Evolutionary conservation across 2,888 invertebrate genomes (phyloP).

Genomic region (Hybos culiciformis): DNA sequence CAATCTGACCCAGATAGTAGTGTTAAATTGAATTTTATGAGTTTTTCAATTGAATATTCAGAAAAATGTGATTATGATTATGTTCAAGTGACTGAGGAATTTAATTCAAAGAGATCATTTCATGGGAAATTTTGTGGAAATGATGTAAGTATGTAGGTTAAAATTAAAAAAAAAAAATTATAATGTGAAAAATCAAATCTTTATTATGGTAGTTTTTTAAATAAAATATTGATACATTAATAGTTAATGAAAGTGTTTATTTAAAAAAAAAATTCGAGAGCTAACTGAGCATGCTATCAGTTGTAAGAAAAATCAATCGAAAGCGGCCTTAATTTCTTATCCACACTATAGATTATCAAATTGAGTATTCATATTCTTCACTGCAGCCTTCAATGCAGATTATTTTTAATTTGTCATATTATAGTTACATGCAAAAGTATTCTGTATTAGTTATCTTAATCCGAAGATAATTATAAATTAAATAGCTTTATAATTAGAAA

Average conservation of each 20-base stretch:
- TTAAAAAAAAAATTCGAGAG: no score
- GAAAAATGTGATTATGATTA: conserved; percentile 85
- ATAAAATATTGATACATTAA: background rate
- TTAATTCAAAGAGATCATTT: conserved; percentile 45
- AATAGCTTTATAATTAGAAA: conserved; percentile 2
- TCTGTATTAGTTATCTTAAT: no score
- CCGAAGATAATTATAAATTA: no score
- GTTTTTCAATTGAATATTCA: conserved; percentile 63
- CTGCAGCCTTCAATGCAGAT: no score
- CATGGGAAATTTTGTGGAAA: conserved; percentile 83
- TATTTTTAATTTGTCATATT: no score
- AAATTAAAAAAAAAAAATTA: background rate
- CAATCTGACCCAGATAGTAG: conserved; percentile 69
- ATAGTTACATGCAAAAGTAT: conserved; percentile 3
- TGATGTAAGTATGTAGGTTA: conserved; percentile 44
- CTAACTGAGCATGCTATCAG: no score
- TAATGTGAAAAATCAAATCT: no score
- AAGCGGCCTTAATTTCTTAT: no score
- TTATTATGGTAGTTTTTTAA: background rate
- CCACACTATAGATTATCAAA: no score
- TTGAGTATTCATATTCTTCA: no score
- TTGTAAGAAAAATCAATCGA: no score
- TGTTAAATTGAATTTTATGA: conserved; percentile 71
- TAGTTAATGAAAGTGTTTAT: no score
- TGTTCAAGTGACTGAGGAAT: conserved; percentile 76